Evolutionary conservation across 2,113 vertebrate species (phyloP).

Genomic region (Prunella fulvescens): DNA sequence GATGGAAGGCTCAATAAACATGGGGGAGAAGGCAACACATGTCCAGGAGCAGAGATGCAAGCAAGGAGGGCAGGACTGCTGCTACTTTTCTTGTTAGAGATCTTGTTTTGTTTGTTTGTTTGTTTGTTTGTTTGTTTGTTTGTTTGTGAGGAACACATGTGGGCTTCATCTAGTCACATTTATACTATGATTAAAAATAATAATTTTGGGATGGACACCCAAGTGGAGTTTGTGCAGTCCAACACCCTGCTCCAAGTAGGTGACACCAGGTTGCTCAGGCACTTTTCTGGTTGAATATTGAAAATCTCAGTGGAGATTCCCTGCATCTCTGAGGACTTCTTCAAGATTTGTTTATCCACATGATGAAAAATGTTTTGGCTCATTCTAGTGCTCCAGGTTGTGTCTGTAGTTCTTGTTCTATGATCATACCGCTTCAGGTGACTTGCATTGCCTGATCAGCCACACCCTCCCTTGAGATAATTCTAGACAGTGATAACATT

Average conservation of each 20-base stretch:
- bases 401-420: background rate
- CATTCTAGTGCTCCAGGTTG: background rate
- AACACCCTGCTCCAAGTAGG: background rate
- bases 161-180: background rate
- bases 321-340: background rate
- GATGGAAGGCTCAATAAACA: background rate
- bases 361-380: background rate
- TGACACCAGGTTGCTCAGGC: background rate
- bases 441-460: background rate
- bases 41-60: background rate
- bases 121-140: background rate
- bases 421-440: fast-evolving
- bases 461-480: background rate
- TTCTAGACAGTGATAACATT: background rate
- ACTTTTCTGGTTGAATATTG: background rate
- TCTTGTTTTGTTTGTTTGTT: background rate
- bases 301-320: background rate
- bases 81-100: background rate
- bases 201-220: background rate
- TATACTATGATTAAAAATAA: background rate
- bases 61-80: fast-evolving
- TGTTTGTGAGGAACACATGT: background rate
- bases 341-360: background rate
- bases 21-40: fast-evolving
- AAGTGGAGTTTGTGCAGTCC: background rate